A percentile compares a stretch with the other conserved stretches of the same genome.
Conservation (phyloP, 2,797 vertebrate species). For the Sebastes minor region DNA sequence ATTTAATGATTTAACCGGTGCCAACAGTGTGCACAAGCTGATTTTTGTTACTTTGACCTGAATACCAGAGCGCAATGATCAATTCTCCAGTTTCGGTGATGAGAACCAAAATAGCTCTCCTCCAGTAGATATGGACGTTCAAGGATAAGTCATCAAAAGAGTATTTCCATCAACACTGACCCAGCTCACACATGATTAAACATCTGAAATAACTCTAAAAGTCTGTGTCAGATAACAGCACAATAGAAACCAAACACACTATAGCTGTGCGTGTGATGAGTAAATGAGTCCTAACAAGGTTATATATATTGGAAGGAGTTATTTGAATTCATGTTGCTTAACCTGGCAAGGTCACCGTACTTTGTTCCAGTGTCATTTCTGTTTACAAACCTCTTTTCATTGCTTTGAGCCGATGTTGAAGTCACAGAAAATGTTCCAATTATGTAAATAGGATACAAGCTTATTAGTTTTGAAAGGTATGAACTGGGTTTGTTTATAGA, state of each 20-base stretch:
- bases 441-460: constrained; percentile 58
- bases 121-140: not conserved
- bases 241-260: not conserved
- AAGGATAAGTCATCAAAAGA: not conserved
- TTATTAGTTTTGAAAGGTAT: constrained; percentile 50
- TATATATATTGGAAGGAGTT: constrained; percentile 16
- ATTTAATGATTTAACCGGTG: not conserved
- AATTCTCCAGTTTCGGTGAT: not conserved
- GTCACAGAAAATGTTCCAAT: constrained; percentile 38
- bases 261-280: not conserved
- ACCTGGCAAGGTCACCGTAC: constrained; percentile 29
- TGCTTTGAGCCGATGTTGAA: not conserved
- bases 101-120: not conserved
- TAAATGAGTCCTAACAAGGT: not conserved
- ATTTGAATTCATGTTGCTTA: constrained; percentile 46
- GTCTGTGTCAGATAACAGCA: not conserved
- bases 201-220: not conserved
- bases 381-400: constrained; percentile 26
- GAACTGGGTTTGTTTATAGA: constrained; percentile 25
- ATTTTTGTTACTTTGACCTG: not conserved
- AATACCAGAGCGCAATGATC: not conserved
- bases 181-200: not conserved
- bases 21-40: not conserved
- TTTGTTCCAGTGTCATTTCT: constrained; percentile 52
- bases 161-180: not conserved